Conservation (phyloP, 92 coral and sea anemone genomes). For the Phenganax stokvisi region DNA sequence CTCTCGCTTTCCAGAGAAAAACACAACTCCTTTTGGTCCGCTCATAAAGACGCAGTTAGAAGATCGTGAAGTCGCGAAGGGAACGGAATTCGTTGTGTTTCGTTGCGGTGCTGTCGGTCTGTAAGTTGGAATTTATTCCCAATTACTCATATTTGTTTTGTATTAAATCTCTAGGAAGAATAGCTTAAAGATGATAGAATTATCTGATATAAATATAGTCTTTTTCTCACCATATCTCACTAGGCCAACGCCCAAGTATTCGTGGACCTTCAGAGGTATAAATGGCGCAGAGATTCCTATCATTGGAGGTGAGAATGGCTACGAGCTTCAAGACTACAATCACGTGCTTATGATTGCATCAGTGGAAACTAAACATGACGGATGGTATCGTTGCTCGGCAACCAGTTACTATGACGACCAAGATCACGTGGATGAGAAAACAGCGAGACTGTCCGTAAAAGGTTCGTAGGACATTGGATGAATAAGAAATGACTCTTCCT, state of each 20-base stretch:
- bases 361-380: conserved; percentile 24
- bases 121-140: neutral
- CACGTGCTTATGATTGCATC: conserved; percentile 15
- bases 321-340: conserved; percentile 30
- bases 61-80: conserved; percentile 29
- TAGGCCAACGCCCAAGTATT: conserved; percentile 33
- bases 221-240: neutral
- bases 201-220: neutral
- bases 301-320: conserved; percentile 13
- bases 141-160: no score
- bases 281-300: conserved; percentile 19
- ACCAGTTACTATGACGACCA: conserved; percentile 12
- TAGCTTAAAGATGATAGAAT: neutral
- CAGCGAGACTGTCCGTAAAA: conserved; percentile 26
- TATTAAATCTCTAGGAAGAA: neutral
- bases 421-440: conserved; percentile 11
- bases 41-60: conserved; percentile 11
- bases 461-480: neutral
- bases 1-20: neutral
- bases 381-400: conserved; percentile 20
- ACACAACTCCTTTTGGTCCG: conserved; percentile 32
- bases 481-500: no score
- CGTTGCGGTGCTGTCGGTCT: conserved; percentile 40
- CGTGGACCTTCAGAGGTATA: conserved; percentile 29
- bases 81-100: conserved; percentile 17